Evolutionary conservation across 2,113 vertebrate species (phyloP).

Genomic region (Silurus meridionalis): DNA sequence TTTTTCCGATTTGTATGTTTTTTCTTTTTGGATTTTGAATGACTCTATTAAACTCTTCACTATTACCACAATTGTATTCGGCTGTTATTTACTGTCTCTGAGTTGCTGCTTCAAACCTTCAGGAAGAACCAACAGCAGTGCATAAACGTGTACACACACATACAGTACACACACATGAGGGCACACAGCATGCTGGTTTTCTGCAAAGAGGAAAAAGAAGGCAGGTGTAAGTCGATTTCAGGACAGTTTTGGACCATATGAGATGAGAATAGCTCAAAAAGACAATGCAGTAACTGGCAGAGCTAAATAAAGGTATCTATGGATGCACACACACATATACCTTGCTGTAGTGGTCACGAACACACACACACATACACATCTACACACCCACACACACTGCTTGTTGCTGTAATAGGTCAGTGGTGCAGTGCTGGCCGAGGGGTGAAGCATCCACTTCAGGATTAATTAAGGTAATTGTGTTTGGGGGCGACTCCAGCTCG

Average conservation of each 20-base stretch:
- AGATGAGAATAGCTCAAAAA: neutral
- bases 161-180: neutral
- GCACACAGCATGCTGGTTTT: neutral
- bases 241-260: neutral
- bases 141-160: neutral
- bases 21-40: neutral
- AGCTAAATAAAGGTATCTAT: neutral
- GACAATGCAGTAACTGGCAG: neutral
- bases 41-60: slow-evolving; percentile 31
- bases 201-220: neutral
- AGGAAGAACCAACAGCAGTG: neutral
- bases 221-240: neutral
- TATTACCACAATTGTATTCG: slow-evolving; percentile 1
- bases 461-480: slow-evolving; percentile 46
- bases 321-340: slow-evolving; percentile 11
- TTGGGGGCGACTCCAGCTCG: neutral
- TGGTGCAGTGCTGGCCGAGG: slow-evolving; percentile 12
- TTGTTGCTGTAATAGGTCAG: slow-evolving; percentile 23
- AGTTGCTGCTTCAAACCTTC: slow-evolving; percentile 13
- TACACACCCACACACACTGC: neutral
- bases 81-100: slow-evolving; percentile 8
- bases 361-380: slow-evolving; percentile 26
- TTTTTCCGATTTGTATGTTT: neutral
- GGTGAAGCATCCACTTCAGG: slow-evolving; percentile 25
- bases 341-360: neutral